These are phyloP conservation scores for Anniella stebbinsi DNA, from an alignment of 2,797 vertebrate genomes.

Conservation along the genomic window DNA sequence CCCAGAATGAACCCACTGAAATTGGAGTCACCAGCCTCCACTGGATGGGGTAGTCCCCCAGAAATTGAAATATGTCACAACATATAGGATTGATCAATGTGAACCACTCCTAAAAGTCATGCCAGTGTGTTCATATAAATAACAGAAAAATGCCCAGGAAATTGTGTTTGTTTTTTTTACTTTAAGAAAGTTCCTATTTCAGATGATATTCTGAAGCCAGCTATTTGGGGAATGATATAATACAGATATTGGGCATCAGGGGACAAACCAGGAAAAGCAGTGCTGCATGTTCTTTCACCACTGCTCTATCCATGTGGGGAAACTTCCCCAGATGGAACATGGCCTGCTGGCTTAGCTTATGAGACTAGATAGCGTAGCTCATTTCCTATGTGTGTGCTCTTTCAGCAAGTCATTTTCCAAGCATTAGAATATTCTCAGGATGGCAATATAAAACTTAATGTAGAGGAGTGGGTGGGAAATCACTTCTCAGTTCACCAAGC, in stretches of 20 bases:
- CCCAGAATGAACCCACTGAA: no score
- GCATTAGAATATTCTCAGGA: conserved; percentile 11
- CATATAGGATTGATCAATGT: background rate
- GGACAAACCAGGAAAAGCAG: conserved; percentile 7
- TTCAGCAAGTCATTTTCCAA: conserved; percentile 37
- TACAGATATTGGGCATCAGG: background rate
- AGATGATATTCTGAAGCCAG: background rate
- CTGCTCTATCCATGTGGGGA: background rate
- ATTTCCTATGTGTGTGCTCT: conserved; percentile 19
- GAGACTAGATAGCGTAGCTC: background rate
- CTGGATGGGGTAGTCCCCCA: background rate
- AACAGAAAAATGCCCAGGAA: background rate
- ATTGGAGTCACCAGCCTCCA: no score
- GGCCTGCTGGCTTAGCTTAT: background rate
- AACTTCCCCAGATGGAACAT: background rate
- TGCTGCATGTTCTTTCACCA: background rate
- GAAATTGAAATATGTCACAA: background rate
- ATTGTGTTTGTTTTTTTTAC: no score
- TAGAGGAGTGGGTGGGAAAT: conserved; percentile 2
- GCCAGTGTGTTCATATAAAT: background rate
- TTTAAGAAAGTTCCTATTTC: no score
- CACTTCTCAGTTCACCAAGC: conserved; percentile 32
- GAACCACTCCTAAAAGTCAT: background rate
- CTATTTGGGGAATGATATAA: background rate
- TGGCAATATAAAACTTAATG: conserved; percentile 10